These are phyloP conservation scores for Chrysaora quinquecirrha DNA, from an alignment of 30 jellyfish, hydroid and myxozoan species.

Conservation along the genomic window DNA sequence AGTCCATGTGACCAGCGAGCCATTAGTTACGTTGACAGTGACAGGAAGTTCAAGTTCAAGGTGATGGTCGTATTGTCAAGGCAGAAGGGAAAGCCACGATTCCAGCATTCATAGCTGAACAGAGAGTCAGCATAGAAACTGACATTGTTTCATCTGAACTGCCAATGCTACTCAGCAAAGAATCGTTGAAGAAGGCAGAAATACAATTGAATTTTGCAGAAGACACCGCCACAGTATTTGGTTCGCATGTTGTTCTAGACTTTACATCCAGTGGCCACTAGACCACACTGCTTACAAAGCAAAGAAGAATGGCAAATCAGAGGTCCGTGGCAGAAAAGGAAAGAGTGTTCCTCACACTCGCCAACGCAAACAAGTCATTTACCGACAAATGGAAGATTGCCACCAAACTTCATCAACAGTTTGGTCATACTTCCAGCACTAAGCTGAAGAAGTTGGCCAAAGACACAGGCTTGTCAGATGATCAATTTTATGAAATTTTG, in stretches of 20 bases:
- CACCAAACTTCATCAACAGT: slow-evolving; percentile 15
- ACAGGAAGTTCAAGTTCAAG: neutral
- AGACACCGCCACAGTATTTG: slow-evolving; percentile 5
- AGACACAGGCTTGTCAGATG: slow-evolving; percentile 2
- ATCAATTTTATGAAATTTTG: neutral
- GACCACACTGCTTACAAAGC: neutral
- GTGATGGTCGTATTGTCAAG: neutral
- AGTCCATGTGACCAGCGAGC: neutral
- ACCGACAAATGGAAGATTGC: neutral
- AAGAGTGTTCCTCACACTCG: neutral
- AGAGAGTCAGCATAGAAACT: neutral
- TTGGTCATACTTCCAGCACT: slow-evolving; percentile 26
- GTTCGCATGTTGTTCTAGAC: neutral
- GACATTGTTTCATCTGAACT: slow-evolving; percentile 5
- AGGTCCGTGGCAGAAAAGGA: too few species aligned
- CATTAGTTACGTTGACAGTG: neutral
- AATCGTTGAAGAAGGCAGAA: slow-evolving; percentile 17
- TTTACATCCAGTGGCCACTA: slow-evolving; percentile 17
- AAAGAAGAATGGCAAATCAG: neutral
- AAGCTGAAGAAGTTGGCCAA: slow-evolving; percentile 6
- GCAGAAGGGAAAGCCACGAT: neutral
- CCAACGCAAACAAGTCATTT: neutral
- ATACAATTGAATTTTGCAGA: neutral
- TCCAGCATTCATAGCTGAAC: slow-evolving; percentile 3
- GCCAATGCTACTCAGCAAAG: slow-evolving; percentile 19